phyloP scores from a whole-genome alignment of 2,888 invertebrate species.

The Ariolimax columbianus region DNA sequence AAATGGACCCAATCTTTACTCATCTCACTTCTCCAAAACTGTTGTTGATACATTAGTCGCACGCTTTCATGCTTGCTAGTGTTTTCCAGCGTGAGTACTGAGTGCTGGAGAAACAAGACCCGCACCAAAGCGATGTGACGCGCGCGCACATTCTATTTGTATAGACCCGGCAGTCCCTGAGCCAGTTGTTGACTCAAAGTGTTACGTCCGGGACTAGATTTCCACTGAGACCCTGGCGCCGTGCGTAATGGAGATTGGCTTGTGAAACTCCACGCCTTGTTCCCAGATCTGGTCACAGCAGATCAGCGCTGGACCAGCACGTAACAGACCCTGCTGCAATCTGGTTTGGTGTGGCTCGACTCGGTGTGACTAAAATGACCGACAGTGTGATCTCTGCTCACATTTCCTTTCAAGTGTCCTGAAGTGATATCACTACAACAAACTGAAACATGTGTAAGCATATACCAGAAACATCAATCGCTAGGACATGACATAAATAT shows the following conservation, averaged over 20 bases:
- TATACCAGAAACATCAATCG: no score
- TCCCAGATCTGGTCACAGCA: constrained; percentile 27
- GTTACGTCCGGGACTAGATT: constrained; percentile 48
- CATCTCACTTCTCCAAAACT: neutral
- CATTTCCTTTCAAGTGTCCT: no score
- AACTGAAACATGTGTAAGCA: no score
- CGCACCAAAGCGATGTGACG: constrained; percentile 30
- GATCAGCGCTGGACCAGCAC: constrained; percentile 9
- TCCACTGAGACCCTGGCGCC: constrained; percentile 44
- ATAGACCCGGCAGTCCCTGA: constrained; percentile 27
- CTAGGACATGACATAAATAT: no score
- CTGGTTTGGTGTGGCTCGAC: neutral
- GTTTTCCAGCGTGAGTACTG: constrained; percentile 26
- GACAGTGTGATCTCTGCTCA: no score
- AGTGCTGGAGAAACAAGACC: constrained; percentile 22
- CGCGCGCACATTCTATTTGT: constrained; percentile 40
- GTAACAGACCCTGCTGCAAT: neutral
- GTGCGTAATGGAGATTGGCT: constrained; percentile 49
- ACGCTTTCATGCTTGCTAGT: neutral
- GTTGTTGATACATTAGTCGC: neutral
- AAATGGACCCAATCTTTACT: no score
- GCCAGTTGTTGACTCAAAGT: constrained; percentile 45
- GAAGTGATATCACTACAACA: no score
- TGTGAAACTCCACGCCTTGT: constrained; percentile 39
- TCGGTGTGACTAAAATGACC: neutral